Conservation (phyloP, 2,113 vertebrate genomes). For the Gavia stellata region DNA sequence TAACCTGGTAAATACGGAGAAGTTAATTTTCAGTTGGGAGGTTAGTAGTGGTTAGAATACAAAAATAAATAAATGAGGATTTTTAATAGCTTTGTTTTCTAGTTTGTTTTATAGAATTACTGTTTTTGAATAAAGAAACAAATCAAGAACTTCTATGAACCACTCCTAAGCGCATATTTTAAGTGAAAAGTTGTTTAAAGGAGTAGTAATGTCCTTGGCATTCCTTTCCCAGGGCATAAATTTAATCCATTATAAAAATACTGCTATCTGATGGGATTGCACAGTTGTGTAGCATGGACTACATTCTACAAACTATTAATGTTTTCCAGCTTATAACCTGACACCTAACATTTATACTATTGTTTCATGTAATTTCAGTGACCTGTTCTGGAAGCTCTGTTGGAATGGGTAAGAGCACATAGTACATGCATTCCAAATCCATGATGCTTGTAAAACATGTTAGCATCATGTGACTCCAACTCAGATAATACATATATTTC, state of each 20-base stretch:
- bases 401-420: constrained; percentile 80
- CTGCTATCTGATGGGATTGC: background rate
- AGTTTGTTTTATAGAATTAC: background rate
- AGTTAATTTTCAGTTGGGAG: background rate
- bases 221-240: background rate
- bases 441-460: background rate
- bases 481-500: background rate
- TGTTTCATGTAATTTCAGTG: constrained; percentile 75
- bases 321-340: background rate
- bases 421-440: background rate
- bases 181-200: background rate
- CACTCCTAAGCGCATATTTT: background rate
- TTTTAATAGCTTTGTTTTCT: background rate
- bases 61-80: background rate
- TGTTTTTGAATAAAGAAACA: background rate
- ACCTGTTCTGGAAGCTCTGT: constrained; percentile 85
- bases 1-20: background rate
- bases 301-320: background rate
- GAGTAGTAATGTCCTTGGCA: background rate
- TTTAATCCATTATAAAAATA: background rate
- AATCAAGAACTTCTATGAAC: background rate
- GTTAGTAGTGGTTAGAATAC: background rate
- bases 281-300: background rate
- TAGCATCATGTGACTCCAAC: background rate
- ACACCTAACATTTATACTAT: background rate